These are phyloP conservation scores for Andrena bucephala DNA, from an alignment of 2,888 invertebrate genomes.

Conservation along the genomic window DNA sequence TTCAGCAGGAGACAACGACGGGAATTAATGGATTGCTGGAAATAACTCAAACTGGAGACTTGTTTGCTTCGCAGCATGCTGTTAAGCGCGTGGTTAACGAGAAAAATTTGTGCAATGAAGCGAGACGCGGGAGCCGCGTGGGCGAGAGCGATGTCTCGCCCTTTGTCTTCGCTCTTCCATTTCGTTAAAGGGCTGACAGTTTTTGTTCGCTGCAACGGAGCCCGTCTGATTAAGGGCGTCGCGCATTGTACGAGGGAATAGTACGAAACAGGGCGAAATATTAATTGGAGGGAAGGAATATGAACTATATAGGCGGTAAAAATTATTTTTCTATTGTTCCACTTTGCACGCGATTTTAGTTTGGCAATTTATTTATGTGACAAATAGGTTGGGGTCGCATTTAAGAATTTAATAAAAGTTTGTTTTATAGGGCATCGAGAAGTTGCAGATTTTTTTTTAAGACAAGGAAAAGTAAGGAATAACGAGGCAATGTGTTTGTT, in stretches of 20 bases:
- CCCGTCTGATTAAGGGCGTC: slow-evolving; percentile 29
- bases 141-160: slow-evolving; percentile 28
- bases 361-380: neutral
- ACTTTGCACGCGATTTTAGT: neutral
- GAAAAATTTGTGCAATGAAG: slow-evolving; percentile 61
- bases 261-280: slow-evolving; percentile 3
- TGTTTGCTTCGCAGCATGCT: slow-evolving; percentile 11
- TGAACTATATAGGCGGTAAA: no score
- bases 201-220: slow-evolving; percentile 33
- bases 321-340: neutral
- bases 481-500: neutral
- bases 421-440: neutral
- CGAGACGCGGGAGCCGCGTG: slow-evolving; percentile 28
- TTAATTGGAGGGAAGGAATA: slow-evolving; percentile 21
- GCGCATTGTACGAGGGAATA: neutral
- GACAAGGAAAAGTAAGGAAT: neutral
- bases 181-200: slow-evolving; percentile 28
- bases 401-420: neutral
- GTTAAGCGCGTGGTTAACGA: slow-evolving; percentile 56
- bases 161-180: slow-evolving; percentile 43
- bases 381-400: neutral
- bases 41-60: slow-evolving; percentile 51
- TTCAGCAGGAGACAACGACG: slow-evolving; percentile 1
- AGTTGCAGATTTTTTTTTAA: neutral
- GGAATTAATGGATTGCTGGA: slow-evolving; percentile 56